These are phyloP conservation scores for Mechanitis messenoides DNA, from an alignment of 2,888 invertebrate species.

Conservation along the genomic window DNA sequence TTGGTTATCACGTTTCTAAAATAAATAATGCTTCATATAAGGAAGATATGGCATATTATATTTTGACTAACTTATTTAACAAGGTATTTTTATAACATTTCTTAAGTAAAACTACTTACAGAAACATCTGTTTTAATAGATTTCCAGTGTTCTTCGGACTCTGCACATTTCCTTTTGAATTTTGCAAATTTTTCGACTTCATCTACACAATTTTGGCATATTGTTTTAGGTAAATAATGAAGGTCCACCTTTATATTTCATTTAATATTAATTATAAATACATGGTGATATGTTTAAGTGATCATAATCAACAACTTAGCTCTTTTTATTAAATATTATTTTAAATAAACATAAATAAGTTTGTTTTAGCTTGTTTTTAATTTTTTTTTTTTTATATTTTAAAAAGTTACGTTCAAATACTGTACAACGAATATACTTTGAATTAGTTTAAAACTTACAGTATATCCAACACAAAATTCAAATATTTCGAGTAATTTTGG, in stretches of 20 bases:
- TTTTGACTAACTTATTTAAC: not conserved
- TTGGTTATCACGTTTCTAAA: constrained; percentile 5
- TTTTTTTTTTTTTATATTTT: no score
- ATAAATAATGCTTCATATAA: not conserved
- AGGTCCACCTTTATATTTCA: not conserved
- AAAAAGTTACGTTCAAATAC: no score
- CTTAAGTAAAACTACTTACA: constrained; percentile 7
- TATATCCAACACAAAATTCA: constrained; percentile 16
- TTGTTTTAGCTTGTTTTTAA: no score
- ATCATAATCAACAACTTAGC: no score
- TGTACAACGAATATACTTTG: no score
- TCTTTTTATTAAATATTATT: no score
- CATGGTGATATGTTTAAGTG: no score
- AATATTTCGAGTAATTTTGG: constrained; percentile 12
- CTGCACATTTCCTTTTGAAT: constrained; percentile 14
- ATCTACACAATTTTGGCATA: constrained; percentile 14
- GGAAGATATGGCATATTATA: not conserved
- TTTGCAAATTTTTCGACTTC: constrained; percentile 16
- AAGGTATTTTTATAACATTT: not conserved
- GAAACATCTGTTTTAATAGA: not conserved
- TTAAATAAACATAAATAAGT: no score
- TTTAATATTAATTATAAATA: no score
- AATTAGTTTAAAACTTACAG: constrained; percentile 11
- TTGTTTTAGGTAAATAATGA: constrained; percentile 6
- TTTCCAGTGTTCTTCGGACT: constrained; percentile 16